Percentiles rank a stretch among this genome's conserved stretches.
phyloP scores from a whole-genome alignment of 92 coral and sea anemone genomes.

The Phenganax stokvisi region DNA sequence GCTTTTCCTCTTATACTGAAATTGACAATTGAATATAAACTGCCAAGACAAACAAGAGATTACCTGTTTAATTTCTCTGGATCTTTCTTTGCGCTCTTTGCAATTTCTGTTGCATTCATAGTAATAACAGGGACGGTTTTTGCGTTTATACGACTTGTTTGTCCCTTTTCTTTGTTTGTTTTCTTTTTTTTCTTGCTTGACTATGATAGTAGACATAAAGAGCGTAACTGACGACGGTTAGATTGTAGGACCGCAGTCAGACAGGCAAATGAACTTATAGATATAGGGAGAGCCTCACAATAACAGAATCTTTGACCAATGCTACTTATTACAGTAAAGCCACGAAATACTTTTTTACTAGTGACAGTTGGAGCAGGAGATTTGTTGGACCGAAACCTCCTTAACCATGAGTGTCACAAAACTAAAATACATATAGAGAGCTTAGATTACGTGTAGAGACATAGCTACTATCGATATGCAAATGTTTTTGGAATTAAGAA shows the following conservation, averaged over 20 bases:
- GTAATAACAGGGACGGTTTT: neutral
- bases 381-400: too few species aligned
- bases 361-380: too few species aligned
- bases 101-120: neutral
- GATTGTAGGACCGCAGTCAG: too few species aligned
- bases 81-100: constrained; percentile 1
- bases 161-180: constrained; percentile 3
- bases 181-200: neutral
- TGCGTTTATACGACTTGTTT: neutral
- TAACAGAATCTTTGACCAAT: too few species aligned
- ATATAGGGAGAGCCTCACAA: neutral
- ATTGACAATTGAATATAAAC: neutral
- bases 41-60: too few species aligned
- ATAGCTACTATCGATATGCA: neutral
- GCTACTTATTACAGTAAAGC: too few species aligned
- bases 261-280: too few species aligned
- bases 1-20: too few species aligned
- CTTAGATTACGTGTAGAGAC: too few species aligned
- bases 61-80: neutral
- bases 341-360: too few species aligned
- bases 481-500: neutral
- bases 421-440: too few species aligned
- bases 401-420: too few species aligned
- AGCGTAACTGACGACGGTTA: neutral
- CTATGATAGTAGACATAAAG: neutral